These are phyloP conservation scores for Candoia aspera DNA, from an alignment of 2,113 vertebrate species.

Conservation along the genomic window DNA sequence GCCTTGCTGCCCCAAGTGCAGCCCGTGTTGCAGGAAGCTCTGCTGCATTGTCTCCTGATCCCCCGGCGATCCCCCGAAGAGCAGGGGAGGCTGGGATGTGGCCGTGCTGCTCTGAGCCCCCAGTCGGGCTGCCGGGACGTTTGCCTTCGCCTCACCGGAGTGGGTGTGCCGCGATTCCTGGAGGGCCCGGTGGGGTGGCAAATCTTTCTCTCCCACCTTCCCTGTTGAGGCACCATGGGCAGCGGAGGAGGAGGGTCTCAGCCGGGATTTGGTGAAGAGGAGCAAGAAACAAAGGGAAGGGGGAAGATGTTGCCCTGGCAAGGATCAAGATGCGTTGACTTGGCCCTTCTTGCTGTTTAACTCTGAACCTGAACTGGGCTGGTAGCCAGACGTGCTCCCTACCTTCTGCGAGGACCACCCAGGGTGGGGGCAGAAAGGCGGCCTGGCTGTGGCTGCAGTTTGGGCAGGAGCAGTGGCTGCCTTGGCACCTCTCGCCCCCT, in stretches of 20 bases:
- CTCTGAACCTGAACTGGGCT: neutral
- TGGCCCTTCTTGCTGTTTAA: neutral
- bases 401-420: neutral
- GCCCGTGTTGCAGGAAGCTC: slow-evolving; percentile 65
- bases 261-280: neutral
- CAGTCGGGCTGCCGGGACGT: neutral
- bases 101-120: too few relatives aligned
- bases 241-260: neutral
- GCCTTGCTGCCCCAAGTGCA: slow-evolving; percentile 26
- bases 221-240: neutral
- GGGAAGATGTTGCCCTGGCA: neutral
- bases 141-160: neutral
- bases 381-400: neutral
- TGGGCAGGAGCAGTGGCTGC: neutral
- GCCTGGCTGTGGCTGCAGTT: too few relatives aligned
- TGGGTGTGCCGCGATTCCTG: neutral
- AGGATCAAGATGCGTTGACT: neutral
- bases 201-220: too few relatives aligned
- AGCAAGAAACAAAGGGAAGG: too few relatives aligned
- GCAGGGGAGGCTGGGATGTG: neutral
- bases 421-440: neutral
- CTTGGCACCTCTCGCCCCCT: neutral
- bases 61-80: neutral
- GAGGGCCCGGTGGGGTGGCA: neutral
- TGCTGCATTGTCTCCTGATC: slow-evolving; percentile 69